These are phyloP conservation scores for Lasius platythorax DNA, from an alignment of 2,888 invertebrate species.

Conservation along the genomic window DNA sequence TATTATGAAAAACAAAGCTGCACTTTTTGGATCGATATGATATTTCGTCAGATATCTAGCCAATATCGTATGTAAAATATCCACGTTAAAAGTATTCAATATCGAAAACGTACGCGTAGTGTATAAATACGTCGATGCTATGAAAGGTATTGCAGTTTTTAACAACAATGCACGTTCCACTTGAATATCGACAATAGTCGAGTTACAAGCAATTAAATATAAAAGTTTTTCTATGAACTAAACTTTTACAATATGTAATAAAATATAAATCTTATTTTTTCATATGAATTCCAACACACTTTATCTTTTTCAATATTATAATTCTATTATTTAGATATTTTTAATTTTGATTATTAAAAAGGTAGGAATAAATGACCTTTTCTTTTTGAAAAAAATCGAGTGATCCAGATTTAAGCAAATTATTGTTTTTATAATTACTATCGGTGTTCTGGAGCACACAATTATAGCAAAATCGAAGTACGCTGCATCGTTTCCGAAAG, in stretches of 20 bases:
- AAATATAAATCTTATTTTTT: background rate
- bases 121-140: background rate
- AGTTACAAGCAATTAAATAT: slow-evolving; percentile 6
- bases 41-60: background rate
- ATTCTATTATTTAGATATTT: background rate
- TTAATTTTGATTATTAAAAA: background rate
- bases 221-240: background rate
- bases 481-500: background rate
- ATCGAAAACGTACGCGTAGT: background rate
- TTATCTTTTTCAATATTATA: background rate
- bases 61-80: slow-evolving; percentile 3
- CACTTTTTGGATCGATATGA: background rate
- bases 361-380: background rate
- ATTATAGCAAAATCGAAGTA: background rate
- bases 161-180: background rate
- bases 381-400: background rate
- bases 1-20: slow-evolving; percentile 25
- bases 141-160: background rate
- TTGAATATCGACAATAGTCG: background rate
- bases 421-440: background rate
- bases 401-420: background rate
- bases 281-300: background rate
- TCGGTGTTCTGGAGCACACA: background rate
- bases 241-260: background rate
- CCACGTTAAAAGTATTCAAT: slow-evolving; percentile 1